These are phyloP conservation scores for Cepaea nemoralis DNA, from an alignment of 1,140 invertebrate species.

Conservation along the genomic window DNA sequence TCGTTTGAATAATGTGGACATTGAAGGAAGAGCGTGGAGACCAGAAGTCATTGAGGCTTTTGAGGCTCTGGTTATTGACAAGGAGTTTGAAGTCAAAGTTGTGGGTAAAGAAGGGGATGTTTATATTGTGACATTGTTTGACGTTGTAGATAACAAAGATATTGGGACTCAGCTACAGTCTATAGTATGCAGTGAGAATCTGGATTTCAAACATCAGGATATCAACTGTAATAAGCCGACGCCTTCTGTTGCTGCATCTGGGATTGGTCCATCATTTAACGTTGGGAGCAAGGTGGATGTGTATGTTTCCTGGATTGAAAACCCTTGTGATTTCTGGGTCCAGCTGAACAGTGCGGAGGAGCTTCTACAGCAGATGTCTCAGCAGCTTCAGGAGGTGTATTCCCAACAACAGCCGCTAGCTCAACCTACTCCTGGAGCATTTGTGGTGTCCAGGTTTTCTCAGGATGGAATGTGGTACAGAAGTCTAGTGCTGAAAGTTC, in stretches of 20 bases:
- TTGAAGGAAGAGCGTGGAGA: slow-evolving; percentile 47
- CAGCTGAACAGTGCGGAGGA: slow-evolving; percentile 69
- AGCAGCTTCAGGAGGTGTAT: slow-evolving; percentile 67
- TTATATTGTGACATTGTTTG: slow-evolving; percentile 46
- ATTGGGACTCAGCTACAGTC: slow-evolving; percentile 6
- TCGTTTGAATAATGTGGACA: slow-evolving; percentile 44
- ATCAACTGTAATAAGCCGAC: neutral
- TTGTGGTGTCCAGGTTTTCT: slow-evolving; percentile 81
- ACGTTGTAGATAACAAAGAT: slow-evolving; percentile 37
- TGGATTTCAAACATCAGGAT: neutral
- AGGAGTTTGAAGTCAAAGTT: slow-evolving; percentile 42
- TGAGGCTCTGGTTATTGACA: slow-evolving; percentile 56
- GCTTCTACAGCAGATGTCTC: slow-evolving; percentile 70
- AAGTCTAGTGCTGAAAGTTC: slow-evolving; percentile 78
- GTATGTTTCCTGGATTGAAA: slow-evolving; percentile 65
- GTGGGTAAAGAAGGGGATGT: slow-evolving; percentile 13
- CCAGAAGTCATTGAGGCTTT: slow-evolving; percentile 53
- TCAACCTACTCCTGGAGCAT: slow-evolving; percentile 54
- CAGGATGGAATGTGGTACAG: slow-evolving; percentile 83
- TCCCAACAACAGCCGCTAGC: slow-evolving; percentile 28
- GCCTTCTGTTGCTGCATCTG: neutral
- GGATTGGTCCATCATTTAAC: neutral
- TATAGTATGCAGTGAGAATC: neutral
- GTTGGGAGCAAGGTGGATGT: slow-evolving; percentile 38
- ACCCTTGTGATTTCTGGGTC: slow-evolving; percentile 73